Conservation (phyloP, 2,797 vertebrate species). For the Lepus townsendii region DNA sequence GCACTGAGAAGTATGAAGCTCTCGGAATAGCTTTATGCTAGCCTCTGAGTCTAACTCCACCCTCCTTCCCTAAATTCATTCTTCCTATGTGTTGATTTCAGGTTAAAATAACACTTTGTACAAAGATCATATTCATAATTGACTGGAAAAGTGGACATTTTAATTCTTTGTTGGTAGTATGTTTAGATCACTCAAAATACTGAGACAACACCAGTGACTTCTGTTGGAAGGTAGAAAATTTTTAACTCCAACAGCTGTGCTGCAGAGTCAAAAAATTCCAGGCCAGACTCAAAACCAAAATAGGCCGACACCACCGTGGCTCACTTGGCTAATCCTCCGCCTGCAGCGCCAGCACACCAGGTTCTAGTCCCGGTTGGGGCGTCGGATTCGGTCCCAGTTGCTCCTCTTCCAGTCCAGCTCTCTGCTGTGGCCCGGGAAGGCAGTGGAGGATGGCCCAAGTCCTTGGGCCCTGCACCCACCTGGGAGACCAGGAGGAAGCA, state of each 20-base stretch:
- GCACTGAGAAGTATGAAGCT: neutral
- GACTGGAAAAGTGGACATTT: slow-evolving; percentile 6
- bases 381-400: too few species aligned
- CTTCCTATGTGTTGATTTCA: neutral
- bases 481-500: too few species aligned
- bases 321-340: too few species aligned
- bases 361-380: too few species aligned
- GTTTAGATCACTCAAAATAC: slow-evolving; percentile 33
- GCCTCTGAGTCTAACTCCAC: neutral
- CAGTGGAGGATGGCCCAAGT: too few species aligned
- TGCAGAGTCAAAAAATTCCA: neutral
- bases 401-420: too few species aligned
- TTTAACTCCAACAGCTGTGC: slow-evolving; percentile 31
- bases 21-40: slow-evolving; percentile 40
- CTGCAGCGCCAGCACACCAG: too few species aligned
- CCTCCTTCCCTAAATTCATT: neutral
- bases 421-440: too few species aligned
- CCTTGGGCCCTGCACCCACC: too few species aligned
- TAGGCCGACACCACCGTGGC: too few species aligned
- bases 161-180: neutral
- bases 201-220: neutral
- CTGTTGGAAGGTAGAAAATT: slow-evolving; percentile 1
- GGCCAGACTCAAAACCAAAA: neutral
- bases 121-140: neutral
- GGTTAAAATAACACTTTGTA: slow-evolving; percentile 34